Evolutionary conservation across 2,888 invertebrate species (phyloP).

Genomic region (Ferrisia virgata): DNA sequence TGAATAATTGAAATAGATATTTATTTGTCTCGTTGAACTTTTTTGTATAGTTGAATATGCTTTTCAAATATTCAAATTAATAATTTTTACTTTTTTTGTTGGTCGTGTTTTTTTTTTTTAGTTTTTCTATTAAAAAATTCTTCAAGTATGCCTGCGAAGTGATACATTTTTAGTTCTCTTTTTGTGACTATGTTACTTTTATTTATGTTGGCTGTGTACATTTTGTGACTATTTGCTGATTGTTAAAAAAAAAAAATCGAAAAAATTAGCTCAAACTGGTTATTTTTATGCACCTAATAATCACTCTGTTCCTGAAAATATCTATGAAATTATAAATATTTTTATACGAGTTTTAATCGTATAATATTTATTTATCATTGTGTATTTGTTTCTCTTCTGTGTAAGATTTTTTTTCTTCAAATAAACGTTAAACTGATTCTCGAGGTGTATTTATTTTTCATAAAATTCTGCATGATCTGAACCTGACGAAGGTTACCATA

Average conservation of each 20-base stretch:
- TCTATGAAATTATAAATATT: neutral
- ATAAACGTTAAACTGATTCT: neutral
- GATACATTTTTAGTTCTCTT: neutral
- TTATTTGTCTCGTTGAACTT: neutral
- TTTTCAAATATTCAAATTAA: neutral
- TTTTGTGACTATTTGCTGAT: constrained; percentile 14
- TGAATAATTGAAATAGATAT: neutral
- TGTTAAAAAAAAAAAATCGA: neutral
- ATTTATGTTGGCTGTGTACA: constrained; percentile 28
- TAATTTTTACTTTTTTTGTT: neutral
- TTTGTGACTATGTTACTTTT: constrained; percentile 22
- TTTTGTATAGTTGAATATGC: neutral
- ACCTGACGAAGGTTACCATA: constrained; percentile 16
- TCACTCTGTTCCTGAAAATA: neutral
- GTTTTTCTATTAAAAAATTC: neutral
- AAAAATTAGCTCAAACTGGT: neutral
- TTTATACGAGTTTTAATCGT: constrained; percentile 8
- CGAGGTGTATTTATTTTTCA: neutral
- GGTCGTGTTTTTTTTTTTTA: neutral
- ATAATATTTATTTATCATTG: neutral
- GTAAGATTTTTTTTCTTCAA: neutral
- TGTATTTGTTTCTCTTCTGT: neutral
- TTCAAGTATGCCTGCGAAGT: neutral
- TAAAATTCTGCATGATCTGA: no score
- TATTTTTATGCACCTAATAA: constrained; percentile 11